Percentiles rank a stretch among this genome's conserved stretches.
Conservation (phyloP, 1,140 invertebrate genomes). For the Rhyacophila brunnea region DNA sequence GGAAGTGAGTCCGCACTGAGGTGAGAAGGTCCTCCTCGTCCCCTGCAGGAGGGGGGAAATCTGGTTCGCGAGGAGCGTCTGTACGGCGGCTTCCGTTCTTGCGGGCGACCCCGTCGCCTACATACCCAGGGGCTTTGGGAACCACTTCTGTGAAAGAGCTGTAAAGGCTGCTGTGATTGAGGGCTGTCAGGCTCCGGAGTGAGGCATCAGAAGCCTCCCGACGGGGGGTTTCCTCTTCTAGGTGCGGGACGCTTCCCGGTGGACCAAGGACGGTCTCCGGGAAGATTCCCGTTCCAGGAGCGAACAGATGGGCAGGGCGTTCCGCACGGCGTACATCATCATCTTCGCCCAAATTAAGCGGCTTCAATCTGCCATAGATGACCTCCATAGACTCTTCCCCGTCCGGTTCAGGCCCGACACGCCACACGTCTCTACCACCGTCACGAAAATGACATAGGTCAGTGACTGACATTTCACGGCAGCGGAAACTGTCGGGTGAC, state of each 20-base stretch:
- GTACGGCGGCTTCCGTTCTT: slow-evolving; percentile 14
- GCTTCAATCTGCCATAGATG: slow-evolving; percentile 45
- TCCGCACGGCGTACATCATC: slow-evolving; percentile 33
- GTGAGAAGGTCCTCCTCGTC: slow-evolving; percentile 69
- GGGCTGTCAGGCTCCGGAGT: slow-evolving; percentile 48
- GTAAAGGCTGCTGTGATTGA: slow-evolving; percentile 58
- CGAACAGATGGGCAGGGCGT: not conserved
- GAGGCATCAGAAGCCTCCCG: slow-evolving; percentile 5
- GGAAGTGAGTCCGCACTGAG: slow-evolving; percentile 72
- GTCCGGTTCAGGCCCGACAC: slow-evolving; percentile 36
- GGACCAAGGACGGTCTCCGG: not conserved
- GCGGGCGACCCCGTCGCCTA: slow-evolving; percentile 16
- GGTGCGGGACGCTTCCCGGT: not conserved
- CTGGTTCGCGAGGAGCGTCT: slow-evolving; percentile 21
- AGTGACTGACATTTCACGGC: not conserved
- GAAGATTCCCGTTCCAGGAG: too few species aligned
- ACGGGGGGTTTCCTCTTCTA: not conserved
- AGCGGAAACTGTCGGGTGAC: not conserved
- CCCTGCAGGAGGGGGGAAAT: slow-evolving; percentile 35
- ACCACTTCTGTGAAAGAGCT: slow-evolving; percentile 60
- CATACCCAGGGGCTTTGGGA: slow-evolving; percentile 41
- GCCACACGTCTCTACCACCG: slow-evolving; percentile 19
- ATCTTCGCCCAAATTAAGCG: slow-evolving; percentile 43
- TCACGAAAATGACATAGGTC: not conserved
- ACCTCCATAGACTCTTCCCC: slow-evolving; percentile 39